phyloP scores from a whole-genome alignment of 2,888 invertebrate genomes.

The Andrena minutula region DNA sequence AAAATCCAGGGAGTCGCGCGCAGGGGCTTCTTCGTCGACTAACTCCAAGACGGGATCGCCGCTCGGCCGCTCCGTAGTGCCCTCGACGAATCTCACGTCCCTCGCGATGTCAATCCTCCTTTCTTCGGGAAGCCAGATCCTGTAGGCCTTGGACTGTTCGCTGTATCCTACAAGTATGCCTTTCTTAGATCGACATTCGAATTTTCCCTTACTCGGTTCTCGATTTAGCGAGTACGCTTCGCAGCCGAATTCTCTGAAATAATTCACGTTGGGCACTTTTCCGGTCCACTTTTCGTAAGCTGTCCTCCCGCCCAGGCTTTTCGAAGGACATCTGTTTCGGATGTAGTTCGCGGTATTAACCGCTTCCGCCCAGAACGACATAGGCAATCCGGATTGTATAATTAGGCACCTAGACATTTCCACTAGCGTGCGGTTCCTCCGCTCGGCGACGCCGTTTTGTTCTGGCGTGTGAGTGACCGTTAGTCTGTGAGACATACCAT shows the following conservation, averaged over 20 bases:
- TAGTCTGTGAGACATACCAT: conserved; percentile 3
- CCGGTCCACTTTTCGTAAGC: background rate
- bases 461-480: background rate
- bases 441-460: background rate
- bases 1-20: background rate
- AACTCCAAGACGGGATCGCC: background rate
- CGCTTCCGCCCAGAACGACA: background rate
- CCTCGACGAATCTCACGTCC: background rate
- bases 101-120: background rate
- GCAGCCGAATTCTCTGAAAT: background rate
- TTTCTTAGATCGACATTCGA: background rate
- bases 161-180: background rate
- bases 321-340: background rate
- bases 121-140: background rate
- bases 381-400: background rate
- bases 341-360: background rate
- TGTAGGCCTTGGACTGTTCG: background rate
- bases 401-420: background rate
- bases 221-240: background rate
- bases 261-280: background rate
- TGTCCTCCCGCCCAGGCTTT: background rate
- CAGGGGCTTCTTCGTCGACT: too few species aligned
- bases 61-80: background rate
- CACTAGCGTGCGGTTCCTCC: background rate
- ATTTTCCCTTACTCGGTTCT: background rate